Base-by-base conservation (phyloP, 1,140 invertebrate genomes). In the Zophobas morio region DNA sequence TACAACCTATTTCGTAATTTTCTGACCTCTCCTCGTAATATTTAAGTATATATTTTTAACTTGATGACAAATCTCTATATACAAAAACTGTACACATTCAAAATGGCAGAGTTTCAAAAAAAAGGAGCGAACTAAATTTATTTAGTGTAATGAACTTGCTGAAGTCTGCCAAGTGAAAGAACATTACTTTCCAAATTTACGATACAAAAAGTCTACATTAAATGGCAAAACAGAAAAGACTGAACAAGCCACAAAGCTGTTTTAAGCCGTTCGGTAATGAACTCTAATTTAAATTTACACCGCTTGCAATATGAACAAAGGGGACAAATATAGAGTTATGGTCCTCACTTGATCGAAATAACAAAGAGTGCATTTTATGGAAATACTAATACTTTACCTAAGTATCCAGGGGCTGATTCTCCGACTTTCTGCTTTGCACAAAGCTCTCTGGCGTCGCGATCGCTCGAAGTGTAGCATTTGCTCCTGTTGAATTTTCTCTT, bases 131-230 rank as follows among this genome's bases (percentile, higher is more conserved):
- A 20, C 20, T 20, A 20, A 20, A 20, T 20, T 20, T 20, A 20
- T 54, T 20, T 37, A 60, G 56, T 60, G 56, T 60, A 60, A 36
- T 60, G 60, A 66, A 66, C 60, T 40, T 66, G 35, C 36, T 40
- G 36, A 33, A 37, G 60, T 37, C 37, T 60, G 60, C 60, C 60
- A 57, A 57, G 54, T 5, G 1, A 66, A 66, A 40, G 33, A 8
- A 66, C 37, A 66, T 66, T 36, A 66, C n/a, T 46, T 40, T 66
- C 20, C 37, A 66, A 42, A 66, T 66, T 66, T 60, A 60, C 35
- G 8, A 4, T 36, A 37, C 5, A 60, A 60, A 36, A 60, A 60
- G 56, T 6, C 49, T 6, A 8, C 6, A 46, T 46, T 3, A 8
- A 3, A 46, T 8, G 6, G 6, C 5, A 2, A 60, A 60, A 35